Evolutionary conservation across 1,140 invertebrate genomes (phyloP).

Genomic region (Chymomyza costata): DNA sequence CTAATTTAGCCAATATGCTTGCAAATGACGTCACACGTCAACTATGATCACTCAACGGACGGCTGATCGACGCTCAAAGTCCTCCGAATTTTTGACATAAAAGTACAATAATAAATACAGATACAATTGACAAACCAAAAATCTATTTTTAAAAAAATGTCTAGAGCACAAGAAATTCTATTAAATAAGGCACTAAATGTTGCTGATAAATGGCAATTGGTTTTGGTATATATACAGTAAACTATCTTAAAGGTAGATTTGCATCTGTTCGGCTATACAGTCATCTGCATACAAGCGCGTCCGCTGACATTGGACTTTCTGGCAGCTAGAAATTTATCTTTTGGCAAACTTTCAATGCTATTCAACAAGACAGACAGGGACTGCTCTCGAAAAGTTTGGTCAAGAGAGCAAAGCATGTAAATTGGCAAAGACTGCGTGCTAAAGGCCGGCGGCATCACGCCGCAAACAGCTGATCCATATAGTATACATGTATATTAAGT

Average conservation of each 20-base stretch:
- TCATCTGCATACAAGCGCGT: slow-evolving; percentile 25
- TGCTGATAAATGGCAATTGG: slow-evolving; percentile 57
- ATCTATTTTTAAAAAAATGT: slow-evolving; percentile 32
- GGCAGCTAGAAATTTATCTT: slow-evolving; percentile 22
- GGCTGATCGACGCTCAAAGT: slow-evolving; percentile 37
- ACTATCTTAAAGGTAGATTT: slow-evolving; percentile 33
- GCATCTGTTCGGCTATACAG: slow-evolving; percentile 38
- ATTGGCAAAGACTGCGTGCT: not conserved
- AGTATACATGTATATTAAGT: not conserved
- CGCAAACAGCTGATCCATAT: not conserved
- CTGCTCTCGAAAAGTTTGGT: not conserved
- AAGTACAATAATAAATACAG: slow-evolving; percentile 9
- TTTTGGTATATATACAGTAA: slow-evolving; percentile 14
- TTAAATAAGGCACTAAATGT: not conserved
- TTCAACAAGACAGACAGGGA: not conserved
- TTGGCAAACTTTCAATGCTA: slow-evolving; percentile 4
- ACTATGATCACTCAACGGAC: slow-evolving; percentile 55
- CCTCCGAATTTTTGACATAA: not conserved
- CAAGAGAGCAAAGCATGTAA: not conserved
- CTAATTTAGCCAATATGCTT: slow-evolving; percentile 26
- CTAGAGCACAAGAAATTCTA: slow-evolving; percentile 20
- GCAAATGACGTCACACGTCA: slow-evolving; percentile 56
- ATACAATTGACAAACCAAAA: slow-evolving; percentile 21
- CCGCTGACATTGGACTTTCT: slow-evolving; percentile 60
- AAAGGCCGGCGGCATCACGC: slow-evolving; percentile 1